A percentile compares a stretch with the other conserved stretches of the same genome.
Evolutionary conservation across 1,140 invertebrate genomes (phyloP).

Genomic region (Ceratoteleas bidentatus): DNA sequence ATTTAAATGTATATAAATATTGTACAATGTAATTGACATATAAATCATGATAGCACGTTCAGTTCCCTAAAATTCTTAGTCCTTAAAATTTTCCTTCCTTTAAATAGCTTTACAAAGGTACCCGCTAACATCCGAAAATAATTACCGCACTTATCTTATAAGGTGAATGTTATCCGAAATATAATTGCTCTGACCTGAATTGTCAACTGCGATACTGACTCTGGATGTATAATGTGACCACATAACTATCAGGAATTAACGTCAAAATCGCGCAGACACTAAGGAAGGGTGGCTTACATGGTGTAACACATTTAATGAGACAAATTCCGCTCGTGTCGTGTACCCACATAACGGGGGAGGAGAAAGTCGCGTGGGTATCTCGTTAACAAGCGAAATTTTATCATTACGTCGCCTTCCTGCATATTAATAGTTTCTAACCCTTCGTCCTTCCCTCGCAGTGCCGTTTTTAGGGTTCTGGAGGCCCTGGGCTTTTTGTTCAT

Average conservation of each 20-base stretch:
- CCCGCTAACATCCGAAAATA: too few relatives aligned
- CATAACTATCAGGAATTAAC: conserved; percentile 26
- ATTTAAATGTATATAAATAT: too few relatives aligned
- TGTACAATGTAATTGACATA: too few relatives aligned
- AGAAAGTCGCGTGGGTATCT: conserved; percentile 47
- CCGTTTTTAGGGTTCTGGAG: too few relatives aligned
- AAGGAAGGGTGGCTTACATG: conserved; percentile 51
- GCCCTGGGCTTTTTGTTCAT: too few relatives aligned
- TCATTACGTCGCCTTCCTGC: conserved; percentile 31
- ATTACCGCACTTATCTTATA: not conserved
- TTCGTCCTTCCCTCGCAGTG: not conserved
- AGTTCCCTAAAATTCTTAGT: too few relatives aligned
- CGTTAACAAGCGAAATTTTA: conserved; percentile 61
- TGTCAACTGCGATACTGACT: conserved; percentile 24
- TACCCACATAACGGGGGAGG: conserved; percentile 52
- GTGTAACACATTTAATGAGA: conserved; percentile 61
- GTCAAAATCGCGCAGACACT: conserved; percentile 25
- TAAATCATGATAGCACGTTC: too few relatives aligned
- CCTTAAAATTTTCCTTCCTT: too few relatives aligned
- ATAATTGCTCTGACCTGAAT: not conserved
- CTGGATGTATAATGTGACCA: conserved; percentile 23
- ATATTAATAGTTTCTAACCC: conserved; percentile 37
- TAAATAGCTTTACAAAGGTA: too few relatives aligned
- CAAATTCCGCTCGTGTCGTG: conserved; percentile 52
- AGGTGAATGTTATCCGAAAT: not conserved